phyloP scores from a whole-genome alignment of 1,140 invertebrate genomes.

The Listronotus oregonensis region DNA sequence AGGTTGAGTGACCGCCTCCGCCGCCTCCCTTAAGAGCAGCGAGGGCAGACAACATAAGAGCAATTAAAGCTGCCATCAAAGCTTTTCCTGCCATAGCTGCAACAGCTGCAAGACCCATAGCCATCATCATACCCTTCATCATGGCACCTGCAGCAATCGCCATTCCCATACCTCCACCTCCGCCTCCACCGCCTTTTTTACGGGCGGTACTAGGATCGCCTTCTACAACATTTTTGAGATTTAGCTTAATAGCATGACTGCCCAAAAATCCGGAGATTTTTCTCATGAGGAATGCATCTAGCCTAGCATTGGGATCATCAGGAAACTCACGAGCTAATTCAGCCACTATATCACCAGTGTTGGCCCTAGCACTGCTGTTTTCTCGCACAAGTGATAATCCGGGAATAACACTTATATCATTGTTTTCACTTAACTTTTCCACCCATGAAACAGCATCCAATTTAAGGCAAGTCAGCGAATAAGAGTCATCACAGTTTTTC shows the following conservation, averaged over 20 bases:
- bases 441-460: constrained; percentile 77
- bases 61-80: constrained; percentile 75
- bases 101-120: constrained; percentile 72
- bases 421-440: constrained; percentile 69
- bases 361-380: constrained; percentile 60
- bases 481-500: constrained; percentile 71
- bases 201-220: too few species aligned
- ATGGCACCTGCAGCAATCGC: constrained; percentile 62
- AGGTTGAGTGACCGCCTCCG: constrained; percentile 75
- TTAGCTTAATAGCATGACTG: constrained; percentile 73
- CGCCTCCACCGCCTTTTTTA: too few species aligned
- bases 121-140: constrained; percentile 75
- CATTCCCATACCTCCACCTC: too few species aligned
- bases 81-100: constrained; percentile 80
- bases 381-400: constrained; percentile 75
- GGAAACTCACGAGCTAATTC: constrained; percentile 76
- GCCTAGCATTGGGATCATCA: constrained; percentile 72
- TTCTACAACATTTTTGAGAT: constrained; percentile 63
- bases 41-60: constrained; percentile 71
- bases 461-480: constrained; percentile 77
- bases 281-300: constrained; percentile 75
- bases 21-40: constrained; percentile 73
- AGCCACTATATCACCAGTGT: constrained; percentile 69
- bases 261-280: constrained; percentile 73
- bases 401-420: constrained; percentile 68